Base-by-base conservation (phyloP, 92 coral and sea anemone species). In the Phenganax stokvisi region DNA sequence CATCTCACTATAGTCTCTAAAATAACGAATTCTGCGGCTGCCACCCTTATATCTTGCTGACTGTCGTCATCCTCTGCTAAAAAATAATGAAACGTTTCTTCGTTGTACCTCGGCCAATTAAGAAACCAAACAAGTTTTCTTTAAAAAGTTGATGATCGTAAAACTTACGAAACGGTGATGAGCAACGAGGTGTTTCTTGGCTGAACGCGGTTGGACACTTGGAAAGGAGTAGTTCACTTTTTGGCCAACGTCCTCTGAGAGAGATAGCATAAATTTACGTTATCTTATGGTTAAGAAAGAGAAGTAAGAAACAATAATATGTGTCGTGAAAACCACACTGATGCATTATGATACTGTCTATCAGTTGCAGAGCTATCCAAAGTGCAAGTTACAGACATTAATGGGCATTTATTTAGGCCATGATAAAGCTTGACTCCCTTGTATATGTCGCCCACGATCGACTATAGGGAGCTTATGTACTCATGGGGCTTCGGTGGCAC, bases 161-260 rank as follows among this genome's bases (percentile, higher is more conserved):
- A 10, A 17, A 72, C 93, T 67, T 71, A 93, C 98, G 89, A 90
- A 93, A 93, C 51, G 98, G 98, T 29, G 97, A 93, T 10, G 97
- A 82, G 0, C 90, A 86, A 71, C 98, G 90, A 8, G 88, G 91
- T 56, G 89, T 90, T 65, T 94, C 97, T 84, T 93, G 98, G 58
- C 88, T 91, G 63, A 75, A 91, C 54, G 86, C 85, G 11, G 97
- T 91, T 0, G 88, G 89, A 20, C 97, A 89, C 62, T 91, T 86
- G 15, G 92, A 87, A 11, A 91, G 77, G 52, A 91, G 60, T 3
- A 89, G 74, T 72, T 91, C 90, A 27, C 68, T 63, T 54, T 77
- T 82, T 76, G 84, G 89, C 80, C 83, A 85, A 59, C 81, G 54
- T 16, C 59, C 81, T 59, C 81, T 77, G 54, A 57, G 37, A 77